These are phyloP conservation scores for Melanocharis versteri DNA, from an alignment of 2,113 vertebrate species.

Conservation along the genomic window DNA sequence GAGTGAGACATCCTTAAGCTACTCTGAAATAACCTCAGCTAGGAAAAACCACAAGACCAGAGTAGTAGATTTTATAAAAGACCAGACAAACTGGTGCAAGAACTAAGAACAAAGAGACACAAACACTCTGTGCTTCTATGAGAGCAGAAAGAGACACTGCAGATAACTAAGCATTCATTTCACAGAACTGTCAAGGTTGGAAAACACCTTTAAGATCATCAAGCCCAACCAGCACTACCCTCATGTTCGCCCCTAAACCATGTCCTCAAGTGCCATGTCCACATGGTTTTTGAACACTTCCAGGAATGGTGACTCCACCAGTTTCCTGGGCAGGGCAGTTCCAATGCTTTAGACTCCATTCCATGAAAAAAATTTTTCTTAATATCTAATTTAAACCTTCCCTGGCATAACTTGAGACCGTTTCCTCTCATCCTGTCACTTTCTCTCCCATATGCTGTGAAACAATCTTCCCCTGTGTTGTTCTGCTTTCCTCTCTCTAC, in stretches of 20 bases:
- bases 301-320: neutral
- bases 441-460: neutral
- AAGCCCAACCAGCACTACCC: neutral
- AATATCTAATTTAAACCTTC: neutral
- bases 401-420: neutral
- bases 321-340: neutral
- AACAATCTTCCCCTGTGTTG: neutral
- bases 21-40: neutral
- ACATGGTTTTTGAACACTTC: neutral
- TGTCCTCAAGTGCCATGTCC: neutral
- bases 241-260: neutral
- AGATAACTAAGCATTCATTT: neutral
- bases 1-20: neutral
- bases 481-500: neutral
- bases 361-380: neutral
- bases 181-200: neutral
- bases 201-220: neutral
- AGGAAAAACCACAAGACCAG: neutral
- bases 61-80: neutral
- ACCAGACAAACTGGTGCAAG: neutral
- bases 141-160: neutral
- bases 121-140: neutral
- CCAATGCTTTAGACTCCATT: neutral
- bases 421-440: neutral
- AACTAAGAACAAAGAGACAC: neutral